Conservation (phyloP, 2,797 vertebrate genomes). For the Trichosurus vulpecula region DNA sequence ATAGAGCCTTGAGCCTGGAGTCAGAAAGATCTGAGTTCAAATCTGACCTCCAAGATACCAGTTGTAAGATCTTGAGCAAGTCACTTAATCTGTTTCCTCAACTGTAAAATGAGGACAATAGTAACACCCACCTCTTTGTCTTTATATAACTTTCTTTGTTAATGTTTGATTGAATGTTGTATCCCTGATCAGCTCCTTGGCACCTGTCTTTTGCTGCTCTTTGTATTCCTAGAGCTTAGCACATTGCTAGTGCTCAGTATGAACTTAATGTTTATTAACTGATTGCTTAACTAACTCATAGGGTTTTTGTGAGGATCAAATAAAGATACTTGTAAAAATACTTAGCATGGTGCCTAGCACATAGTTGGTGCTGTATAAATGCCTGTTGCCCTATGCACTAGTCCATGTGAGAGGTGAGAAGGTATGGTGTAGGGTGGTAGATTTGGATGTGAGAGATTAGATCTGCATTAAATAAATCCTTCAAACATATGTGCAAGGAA, state of each 20-base stretch:
- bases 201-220: neutral
- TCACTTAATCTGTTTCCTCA: neutral
- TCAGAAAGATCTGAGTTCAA: neutral
- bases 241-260: neutral
- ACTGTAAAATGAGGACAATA: neutral
- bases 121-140: neutral
- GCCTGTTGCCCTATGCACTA: neutral
- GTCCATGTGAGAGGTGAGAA: neutral
- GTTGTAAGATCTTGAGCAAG: neutral
- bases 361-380: neutral
- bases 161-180: neutral
- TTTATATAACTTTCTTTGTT: neutral
- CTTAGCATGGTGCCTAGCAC: neutral
- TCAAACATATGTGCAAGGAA: slow-evolving; percentile 5
- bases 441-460: neutral
- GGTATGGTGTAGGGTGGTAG: neutral
- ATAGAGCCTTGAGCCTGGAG: neutral
- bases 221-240: neutral
- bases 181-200: neutral
- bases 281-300: neutral
- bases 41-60: neutral
- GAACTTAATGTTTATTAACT: neutral
- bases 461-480: neutral
- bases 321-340: neutral
- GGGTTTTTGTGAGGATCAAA: neutral